These are phyloP conservation scores for Mastomys coucha DNA, from an alignment of 2,113 vertebrate genomes.

Conservation along the genomic window DNA sequence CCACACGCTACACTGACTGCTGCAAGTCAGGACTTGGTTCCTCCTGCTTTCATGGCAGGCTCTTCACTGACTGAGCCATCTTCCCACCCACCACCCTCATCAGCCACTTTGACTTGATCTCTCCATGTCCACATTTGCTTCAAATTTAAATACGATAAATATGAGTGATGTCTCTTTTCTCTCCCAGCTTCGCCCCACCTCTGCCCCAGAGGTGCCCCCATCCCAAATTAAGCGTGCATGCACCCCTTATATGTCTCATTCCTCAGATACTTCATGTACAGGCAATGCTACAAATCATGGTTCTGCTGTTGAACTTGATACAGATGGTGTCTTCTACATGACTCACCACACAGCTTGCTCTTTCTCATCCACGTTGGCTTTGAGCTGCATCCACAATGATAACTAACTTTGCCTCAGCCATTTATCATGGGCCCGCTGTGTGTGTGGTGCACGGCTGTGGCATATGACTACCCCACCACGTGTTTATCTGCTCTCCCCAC, in stretches of 20 bases:
- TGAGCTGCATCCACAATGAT: background rate
- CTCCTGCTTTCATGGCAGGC: accelerated
- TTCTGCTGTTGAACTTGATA: background rate
- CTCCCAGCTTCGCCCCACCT: background rate
- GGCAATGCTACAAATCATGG: background rate
- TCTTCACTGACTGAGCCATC: background rate
- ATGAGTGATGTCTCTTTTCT: background rate
- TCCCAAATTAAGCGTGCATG: background rate
- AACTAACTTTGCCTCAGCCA: background rate
- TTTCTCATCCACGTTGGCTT: background rate
- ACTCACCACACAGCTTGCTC: background rate
- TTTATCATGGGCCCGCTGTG: background rate
- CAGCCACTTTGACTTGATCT: background rate
- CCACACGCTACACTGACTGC: background rate
- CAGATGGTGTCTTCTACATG: background rate
- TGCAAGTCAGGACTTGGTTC: background rate
- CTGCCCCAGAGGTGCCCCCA: background rate
- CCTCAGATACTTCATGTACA: background rate
- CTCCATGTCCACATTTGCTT: background rate
- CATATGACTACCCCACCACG: background rate
- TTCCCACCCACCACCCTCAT: background rate
- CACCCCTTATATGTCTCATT: background rate
- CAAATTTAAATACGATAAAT: background rate
- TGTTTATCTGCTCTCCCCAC: background rate
- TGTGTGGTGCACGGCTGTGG: background rate